Conservation (phyloP, 2,113 vertebrate species). For the Puntigrus tetrazona region DNA sequence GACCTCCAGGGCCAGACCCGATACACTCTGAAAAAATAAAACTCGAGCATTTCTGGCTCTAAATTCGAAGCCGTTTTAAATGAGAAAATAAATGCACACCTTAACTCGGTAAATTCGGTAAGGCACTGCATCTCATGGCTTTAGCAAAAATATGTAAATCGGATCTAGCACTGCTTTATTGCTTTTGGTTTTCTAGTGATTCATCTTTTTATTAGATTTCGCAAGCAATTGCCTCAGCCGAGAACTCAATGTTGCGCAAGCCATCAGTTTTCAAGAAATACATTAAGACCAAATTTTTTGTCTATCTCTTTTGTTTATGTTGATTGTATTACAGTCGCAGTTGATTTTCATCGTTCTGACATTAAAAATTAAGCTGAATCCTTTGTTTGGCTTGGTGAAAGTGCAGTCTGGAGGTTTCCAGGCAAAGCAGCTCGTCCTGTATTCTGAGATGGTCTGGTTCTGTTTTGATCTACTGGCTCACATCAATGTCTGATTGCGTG, state of each 20-base stretch:
- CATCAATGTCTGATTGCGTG: not conserved
- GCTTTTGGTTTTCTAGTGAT: not conserved
- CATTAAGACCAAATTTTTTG: not conserved
- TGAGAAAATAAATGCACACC: not conserved
- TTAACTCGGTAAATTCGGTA: not conserved
- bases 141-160: not conserved
- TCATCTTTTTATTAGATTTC: not conserved
- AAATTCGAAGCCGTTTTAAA: not conserved
- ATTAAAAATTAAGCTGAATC: not conserved
- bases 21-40: not conserved
- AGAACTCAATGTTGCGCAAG: not conserved
- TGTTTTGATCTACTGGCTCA: conserved; percentile 1
- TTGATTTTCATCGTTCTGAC: not conserved
- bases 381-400: not conserved
- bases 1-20: not conserved
- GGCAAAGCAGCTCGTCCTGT: not conserved
- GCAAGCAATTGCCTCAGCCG: not conserved
- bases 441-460: conserved; percentile 10
- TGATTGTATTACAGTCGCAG: not conserved
- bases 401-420: not conserved
- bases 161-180: not conserved
- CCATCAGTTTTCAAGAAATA: not conserved
- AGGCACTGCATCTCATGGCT: not conserved
- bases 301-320: not conserved
- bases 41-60: not conserved